Evolutionary conservation across 1,140 invertebrate genomes (phyloP).

Genomic region (Leptinotarsa texana): DNA sequence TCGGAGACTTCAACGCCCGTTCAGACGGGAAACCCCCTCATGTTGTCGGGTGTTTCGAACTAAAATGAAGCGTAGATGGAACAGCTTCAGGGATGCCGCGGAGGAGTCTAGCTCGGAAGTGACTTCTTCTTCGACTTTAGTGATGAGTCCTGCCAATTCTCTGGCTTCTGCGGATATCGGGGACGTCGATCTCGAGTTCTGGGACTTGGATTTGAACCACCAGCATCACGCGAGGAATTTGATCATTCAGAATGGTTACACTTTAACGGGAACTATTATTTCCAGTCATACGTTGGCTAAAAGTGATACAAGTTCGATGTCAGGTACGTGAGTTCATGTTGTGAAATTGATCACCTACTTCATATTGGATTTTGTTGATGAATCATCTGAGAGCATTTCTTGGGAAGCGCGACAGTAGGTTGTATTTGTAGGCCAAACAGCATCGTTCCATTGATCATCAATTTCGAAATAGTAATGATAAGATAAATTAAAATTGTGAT

Average conservation of each 20-base stretch:
- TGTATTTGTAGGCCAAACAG: too few species aligned
- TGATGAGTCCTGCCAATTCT: conserved; percentile 69
- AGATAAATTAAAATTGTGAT: too few species aligned
- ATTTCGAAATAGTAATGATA: too few species aligned
- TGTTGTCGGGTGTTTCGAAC: neutral
- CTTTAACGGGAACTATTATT: conserved; percentile 40
- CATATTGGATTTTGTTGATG: too few species aligned
- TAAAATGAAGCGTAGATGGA: conserved; percentile 70
- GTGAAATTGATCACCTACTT: too few species aligned
- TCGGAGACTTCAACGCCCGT: conserved; percentile 28
- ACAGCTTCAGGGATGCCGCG: conserved; percentile 65
- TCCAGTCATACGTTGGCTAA: conserved; percentile 50
- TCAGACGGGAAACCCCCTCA: conserved; percentile 15
- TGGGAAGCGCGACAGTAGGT: too few species aligned
- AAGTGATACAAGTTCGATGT: conserved; percentile 58
- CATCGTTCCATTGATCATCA: too few species aligned
- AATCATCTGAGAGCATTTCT: too few species aligned
- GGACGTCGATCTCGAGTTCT: conserved; percentile 78
- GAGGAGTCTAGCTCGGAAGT: conserved; percentile 77
- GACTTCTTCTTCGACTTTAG: conserved; percentile 67
- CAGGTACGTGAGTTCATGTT: conserved; percentile 49
- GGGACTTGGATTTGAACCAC: conserved; percentile 64
- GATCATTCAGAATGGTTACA: conserved; percentile 50
- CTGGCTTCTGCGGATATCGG: conserved; percentile 65
- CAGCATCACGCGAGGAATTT: conserved; percentile 50